These are phyloP conservation scores for Pheosia tremula DNA, from an alignment of 2,888 invertebrate genomes.

Conservation along the genomic window DNA sequence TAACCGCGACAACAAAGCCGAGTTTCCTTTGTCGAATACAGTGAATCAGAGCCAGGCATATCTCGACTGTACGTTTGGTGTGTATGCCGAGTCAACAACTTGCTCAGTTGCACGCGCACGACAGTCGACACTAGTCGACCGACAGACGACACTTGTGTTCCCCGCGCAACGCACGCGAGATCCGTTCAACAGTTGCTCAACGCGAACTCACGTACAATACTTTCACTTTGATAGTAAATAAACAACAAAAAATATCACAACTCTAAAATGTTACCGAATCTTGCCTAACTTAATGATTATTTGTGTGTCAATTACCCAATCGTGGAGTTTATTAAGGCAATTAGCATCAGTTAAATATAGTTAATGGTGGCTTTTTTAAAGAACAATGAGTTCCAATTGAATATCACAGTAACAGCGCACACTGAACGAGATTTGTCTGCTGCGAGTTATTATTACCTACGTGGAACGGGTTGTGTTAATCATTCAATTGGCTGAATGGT, in stretches of 20 bases:
- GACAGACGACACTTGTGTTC: not conserved
- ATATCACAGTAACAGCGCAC: conserved; percentile 22
- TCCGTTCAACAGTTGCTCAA: conserved; percentile 2
- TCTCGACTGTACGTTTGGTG: not conserved
- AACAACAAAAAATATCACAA: not conserved
- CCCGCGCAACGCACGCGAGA: conserved; percentile 5
- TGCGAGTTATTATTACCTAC: conserved; percentile 19
- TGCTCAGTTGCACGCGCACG: conserved; percentile 1
- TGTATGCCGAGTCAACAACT: not conserved
- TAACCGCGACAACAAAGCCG: conserved; percentile 10
- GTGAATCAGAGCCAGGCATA: not conserved
- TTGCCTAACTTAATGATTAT: not conserved
- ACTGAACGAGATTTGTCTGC: conserved; percentile 22
- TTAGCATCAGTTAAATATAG: conserved; percentile 22
- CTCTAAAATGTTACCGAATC: not conserved
- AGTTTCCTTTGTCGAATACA: not conserved
- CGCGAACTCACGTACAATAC: conserved; percentile 9
- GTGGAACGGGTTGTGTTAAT: conserved; percentile 15
- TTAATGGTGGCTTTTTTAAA: conserved; percentile 20
- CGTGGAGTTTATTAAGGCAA: conserved; percentile 15
- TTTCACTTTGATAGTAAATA: conserved; percentile 12
- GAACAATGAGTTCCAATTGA: conserved; percentile 27
- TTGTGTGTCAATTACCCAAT: not conserved
- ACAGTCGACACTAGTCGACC: not conserved
- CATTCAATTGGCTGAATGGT: conserved; percentile 28